phyloP scores from a whole-genome alignment of 2,113 vertebrate genomes.

The Natator depressus region DNA sequence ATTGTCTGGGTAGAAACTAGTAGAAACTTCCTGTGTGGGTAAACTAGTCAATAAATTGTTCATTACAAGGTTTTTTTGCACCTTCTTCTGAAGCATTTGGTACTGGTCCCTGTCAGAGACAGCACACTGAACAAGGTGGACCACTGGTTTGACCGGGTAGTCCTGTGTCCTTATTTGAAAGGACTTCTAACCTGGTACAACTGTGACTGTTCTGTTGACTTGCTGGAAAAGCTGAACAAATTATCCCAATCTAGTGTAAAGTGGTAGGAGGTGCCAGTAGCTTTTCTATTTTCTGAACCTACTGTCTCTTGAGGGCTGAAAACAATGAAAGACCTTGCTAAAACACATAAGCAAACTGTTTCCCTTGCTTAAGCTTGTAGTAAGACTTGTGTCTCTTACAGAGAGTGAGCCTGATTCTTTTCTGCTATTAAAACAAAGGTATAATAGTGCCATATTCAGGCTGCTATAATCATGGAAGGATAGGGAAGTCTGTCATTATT shows the following conservation, averaged over 20 bases:
- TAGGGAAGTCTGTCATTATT: not conserved
- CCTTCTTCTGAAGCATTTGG: not conserved
- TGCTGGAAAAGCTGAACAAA: not conserved
- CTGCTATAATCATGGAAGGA: not conserved
- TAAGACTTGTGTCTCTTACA: not conserved
- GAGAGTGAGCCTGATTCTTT: not conserved
- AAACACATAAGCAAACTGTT: not conserved
- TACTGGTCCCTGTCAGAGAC: not conserved
- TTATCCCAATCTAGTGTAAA: not conserved
- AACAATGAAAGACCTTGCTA: not conserved
- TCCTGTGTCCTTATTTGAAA: not conserved
- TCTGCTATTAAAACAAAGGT: not conserved
- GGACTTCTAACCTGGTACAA: not conserved
- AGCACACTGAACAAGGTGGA: not conserved
- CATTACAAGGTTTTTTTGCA: too few species aligned
- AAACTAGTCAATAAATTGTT: too few species aligned
- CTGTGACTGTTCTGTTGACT: not conserved
- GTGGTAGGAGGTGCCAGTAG: not conserved
- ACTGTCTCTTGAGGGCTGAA: not conserved
- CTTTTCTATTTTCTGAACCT: not conserved
- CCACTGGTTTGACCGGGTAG: not conserved
- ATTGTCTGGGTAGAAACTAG: too few species aligned
- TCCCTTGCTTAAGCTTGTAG: not conserved
- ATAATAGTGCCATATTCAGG: not conserved
- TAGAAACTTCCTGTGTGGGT: too few species aligned